phyloP scores from a whole-genome alignment of 2,888 invertebrate species.

The Megaustenia siamemsis region DNA sequence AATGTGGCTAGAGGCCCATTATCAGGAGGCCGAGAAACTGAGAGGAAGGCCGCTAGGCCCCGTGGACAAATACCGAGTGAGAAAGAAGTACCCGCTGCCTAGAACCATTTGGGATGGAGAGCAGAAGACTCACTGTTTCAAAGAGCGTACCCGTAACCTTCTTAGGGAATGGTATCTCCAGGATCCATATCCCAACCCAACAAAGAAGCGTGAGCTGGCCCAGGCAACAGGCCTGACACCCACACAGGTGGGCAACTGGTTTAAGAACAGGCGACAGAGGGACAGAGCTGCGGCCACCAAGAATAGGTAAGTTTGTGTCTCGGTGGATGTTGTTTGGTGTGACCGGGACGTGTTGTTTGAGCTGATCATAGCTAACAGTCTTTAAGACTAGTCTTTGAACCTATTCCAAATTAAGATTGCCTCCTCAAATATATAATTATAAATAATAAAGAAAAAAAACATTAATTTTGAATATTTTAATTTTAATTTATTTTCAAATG shows the following conservation, averaged over 20 bases:
- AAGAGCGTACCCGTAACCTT: constrained; percentile 94
- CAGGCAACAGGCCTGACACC: constrained; percentile 94
- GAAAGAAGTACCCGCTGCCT: constrained; percentile 95
- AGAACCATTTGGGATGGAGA: constrained; percentile 97
- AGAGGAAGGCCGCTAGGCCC: constrained; percentile 94
- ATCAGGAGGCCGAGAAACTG: constrained; percentile 93
- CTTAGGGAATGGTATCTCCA: constrained; percentile 94
- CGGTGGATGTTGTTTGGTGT: too few relatives aligned
- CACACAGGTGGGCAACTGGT: constrained; percentile 96
- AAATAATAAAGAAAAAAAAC: too few relatives aligned
- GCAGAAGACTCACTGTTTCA: constrained; percentile 97
- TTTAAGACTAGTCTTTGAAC: too few relatives aligned
- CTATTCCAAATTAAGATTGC: too few relatives aligned
- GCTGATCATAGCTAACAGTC: too few relatives aligned
- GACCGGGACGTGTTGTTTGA: too few relatives aligned
- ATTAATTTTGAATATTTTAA: too few relatives aligned
- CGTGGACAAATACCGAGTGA: constrained; percentile 94
- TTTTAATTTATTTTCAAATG: too few relatives aligned
- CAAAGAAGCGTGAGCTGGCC: constrained; percentile 94
- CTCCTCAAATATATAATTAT: too few relatives aligned
- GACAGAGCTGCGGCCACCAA: constrained; percentile 96
- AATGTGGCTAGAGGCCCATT: constrained; percentile 97
- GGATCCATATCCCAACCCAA: constrained; percentile 93
- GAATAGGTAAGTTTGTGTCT: constrained; percentile 96
- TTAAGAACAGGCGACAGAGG: constrained; percentile 92